phyloP scores from a whole-genome alignment of 2,888 invertebrate species.

The Chromoteleia sp. region DNA sequence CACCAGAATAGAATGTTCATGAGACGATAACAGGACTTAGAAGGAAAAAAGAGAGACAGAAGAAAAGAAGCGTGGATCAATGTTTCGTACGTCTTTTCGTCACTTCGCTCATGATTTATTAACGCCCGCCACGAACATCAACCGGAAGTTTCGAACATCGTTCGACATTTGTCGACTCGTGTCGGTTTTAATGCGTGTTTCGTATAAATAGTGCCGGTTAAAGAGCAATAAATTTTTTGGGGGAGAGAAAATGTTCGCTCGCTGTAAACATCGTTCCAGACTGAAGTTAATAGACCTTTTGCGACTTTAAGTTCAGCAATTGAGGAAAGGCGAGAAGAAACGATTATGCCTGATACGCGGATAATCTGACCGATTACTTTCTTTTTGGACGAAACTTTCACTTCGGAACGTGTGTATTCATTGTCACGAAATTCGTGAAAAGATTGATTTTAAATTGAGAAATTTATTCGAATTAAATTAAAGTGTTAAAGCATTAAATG shows the following conservation, averaged over 20 bases:
- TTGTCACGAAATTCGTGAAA: slow-evolving; percentile 42
- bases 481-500: slow-evolving; percentile 1
- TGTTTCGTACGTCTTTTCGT: slow-evolving; percentile 49
- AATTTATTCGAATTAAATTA: slow-evolving; percentile 17
- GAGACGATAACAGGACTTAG: slow-evolving; percentile 61
- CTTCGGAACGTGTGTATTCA: slow-evolving; percentile 25
- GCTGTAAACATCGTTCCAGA: slow-evolving; percentile 37
- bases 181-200: slow-evolving; percentile 57
- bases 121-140: slow-evolving; percentile 41
- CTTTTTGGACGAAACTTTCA: slow-evolving; percentile 42
- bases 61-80: slow-evolving; percentile 27
- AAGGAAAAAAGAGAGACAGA: neutral
- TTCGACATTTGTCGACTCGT: slow-evolving; percentile 67
- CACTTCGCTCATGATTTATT: slow-evolving; percentile 64
- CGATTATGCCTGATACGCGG: neutral
- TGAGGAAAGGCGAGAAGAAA: slow-evolving; percentile 22
- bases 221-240: slow-evolving; percentile 47
- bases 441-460: slow-evolving; percentile 51
- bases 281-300: slow-evolving; percentile 17
- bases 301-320: slow-evolving; percentile 37
- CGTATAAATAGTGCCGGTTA: slow-evolving; percentile 44
- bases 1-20: slow-evolving; percentile 63
- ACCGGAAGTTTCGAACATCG: slow-evolving; percentile 64
- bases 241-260: slow-evolving; percentile 29
- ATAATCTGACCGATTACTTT: slow-evolving; percentile 45